phyloP scores from a whole-genome alignment of 2,888 invertebrate species.

The Dynastes maya region DNA sequence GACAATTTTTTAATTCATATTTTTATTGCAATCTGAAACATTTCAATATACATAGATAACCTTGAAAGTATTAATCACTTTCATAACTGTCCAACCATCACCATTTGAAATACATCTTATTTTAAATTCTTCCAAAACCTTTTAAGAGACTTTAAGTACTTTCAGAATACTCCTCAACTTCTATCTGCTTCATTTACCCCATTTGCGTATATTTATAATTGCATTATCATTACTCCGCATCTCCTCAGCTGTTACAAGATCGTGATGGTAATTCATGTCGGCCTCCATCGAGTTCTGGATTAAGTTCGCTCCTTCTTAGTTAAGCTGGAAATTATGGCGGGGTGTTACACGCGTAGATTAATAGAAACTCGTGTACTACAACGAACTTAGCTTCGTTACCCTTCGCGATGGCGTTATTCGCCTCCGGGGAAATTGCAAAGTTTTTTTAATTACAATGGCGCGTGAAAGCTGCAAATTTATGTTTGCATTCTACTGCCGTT shows the following conservation, averaged over 20 bases:
- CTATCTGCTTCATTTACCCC: background rate
- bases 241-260: conserved; percentile 38
- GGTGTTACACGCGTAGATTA: conserved; percentile 45
- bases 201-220: background rate
- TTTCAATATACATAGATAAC: no score
- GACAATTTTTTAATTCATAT: no score
- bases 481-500: background rate
- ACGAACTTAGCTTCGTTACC: conserved; percentile 18
- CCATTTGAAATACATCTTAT: no score
- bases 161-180: no score
- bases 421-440: conserved; percentile 20
- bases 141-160: no score
- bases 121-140: no score
- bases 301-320: conserved; percentile 48
- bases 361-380: conserved; percentile 40
- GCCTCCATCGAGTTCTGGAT: conserved; percentile 45
- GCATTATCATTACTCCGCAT: conserved; percentile 14
- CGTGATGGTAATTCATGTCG: conserved; percentile 47
- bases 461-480: conserved; percentile 5
- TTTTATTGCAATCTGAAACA: no score
- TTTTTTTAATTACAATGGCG: conserved; percentile 13
- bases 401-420: background rate
- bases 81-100: no score
- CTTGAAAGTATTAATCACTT: no score
- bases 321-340: conserved; percentile 48